Evolutionary conservation across 2,113 vertebrate genomes (phyloP).

Genomic region (Saguinus imperator): DNA sequence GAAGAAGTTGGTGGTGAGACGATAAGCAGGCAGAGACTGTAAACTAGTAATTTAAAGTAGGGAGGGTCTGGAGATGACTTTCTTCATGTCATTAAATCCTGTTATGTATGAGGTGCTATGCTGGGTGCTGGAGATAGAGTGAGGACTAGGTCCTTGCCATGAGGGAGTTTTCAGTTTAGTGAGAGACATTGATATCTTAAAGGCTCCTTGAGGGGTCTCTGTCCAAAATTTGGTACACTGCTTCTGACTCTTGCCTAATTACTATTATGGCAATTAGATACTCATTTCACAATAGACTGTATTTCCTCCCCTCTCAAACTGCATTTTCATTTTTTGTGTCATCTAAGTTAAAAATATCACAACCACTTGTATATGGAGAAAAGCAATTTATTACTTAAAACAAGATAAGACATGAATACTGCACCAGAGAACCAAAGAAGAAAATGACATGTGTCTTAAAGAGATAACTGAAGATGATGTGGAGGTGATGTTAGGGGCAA

Average conservation of each 20-base stretch:
- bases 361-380: background rate
- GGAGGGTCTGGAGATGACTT: background rate
- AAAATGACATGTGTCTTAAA: constrained; percentile 41
- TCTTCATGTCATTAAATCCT: constrained; percentile 12
- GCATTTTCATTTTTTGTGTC: constrained; percentile 22
- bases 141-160: background rate
- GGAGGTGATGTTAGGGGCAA: background rate
- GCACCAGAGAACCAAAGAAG: constrained; percentile 19
- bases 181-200: background rate
- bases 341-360: background rate
- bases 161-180: constrained; percentile 6
- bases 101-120: background rate
- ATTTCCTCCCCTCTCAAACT: constrained; percentile 35
- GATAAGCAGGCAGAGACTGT: background rate
- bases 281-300: constrained; percentile 5
- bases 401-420: constrained; percentile 5
- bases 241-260: background rate
- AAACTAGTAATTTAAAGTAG: constrained; percentile 8
- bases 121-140: background rate
- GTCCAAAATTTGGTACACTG: background rate
- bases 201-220: background rate
- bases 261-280: background rate
- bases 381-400: constrained; percentile 44
- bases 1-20: background rate
- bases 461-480: constrained; percentile 32